Conservation (phyloP, 2,113 vertebrate species). For the Chrysochloris asiatica region DNA sequence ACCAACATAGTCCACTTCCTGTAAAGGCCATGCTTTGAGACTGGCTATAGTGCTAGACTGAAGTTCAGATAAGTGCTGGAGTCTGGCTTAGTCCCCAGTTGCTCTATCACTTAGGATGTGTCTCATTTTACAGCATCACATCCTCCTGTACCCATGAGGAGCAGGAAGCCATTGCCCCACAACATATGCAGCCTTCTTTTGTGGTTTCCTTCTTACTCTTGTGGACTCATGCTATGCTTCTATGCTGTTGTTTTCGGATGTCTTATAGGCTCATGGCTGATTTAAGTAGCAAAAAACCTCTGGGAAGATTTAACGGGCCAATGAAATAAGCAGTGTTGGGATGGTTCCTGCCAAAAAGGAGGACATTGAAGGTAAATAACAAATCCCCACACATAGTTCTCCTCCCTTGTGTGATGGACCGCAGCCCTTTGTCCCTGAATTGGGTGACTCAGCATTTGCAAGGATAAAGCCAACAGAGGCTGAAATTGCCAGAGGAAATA, state of each 20-base stretch:
- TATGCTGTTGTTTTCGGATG: background rate
- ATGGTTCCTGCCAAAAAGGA: background rate
- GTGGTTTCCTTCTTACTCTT: background rate
- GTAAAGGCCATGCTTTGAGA: accelerated
- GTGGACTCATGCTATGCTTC: background rate
- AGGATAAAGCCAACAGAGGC: slow-evolving; percentile 59
- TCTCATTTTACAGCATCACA: too few species aligned
- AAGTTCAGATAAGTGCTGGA: background rate
- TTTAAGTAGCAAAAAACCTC: background rate
- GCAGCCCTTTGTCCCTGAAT: background rate
- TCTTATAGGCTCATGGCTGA: background rate
- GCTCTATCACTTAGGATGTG: background rate
- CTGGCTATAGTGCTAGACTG: too few species aligned
- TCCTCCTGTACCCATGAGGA: background rate
- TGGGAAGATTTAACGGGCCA: background rate
- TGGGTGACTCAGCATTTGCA: background rate
- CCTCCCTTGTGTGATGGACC: background rate
- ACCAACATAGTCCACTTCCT: background rate
- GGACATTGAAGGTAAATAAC: background rate
- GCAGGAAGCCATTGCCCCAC: background rate
- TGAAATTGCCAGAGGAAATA: slow-evolving; percentile 82
- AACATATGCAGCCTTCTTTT: too few species aligned
- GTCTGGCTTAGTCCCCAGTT: background rate
- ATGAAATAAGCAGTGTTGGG: background rate
- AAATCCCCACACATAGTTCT: accelerated